Conservation (phyloP, 1,140 invertebrate genomes). For the Magallana angulata region DNA sequence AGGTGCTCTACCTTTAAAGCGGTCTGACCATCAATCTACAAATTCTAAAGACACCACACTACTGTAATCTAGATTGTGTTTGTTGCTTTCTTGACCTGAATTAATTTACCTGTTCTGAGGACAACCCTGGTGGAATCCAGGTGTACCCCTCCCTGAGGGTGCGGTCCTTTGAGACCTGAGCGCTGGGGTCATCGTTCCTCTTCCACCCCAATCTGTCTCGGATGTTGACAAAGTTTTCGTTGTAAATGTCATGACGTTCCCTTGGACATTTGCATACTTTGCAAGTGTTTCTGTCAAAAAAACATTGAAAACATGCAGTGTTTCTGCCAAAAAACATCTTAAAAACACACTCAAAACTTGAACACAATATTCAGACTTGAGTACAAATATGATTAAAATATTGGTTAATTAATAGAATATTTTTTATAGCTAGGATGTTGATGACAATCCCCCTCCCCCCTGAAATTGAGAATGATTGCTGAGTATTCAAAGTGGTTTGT, state of each 20-base stretch:
- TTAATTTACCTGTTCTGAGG: constrained; percentile 85
- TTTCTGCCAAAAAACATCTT: neutral
- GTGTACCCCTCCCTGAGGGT: constrained; percentile 92
- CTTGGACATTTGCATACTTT: constrained; percentile 92
- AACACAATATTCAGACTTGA: neutral
- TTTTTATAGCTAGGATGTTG: neutral
- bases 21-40: too few species aligned
- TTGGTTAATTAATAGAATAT: neutral
- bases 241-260: constrained; percentile 91
- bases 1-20: too few species aligned
- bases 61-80: too few species aligned
- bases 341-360: neutral
- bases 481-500: too few species aligned
- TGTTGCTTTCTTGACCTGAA: too few species aligned
- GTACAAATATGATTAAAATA: neutral
- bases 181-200: constrained; percentile 79
- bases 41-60: too few species aligned
- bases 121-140: constrained; percentile 96
- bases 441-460: constrained; percentile 68
- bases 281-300: constrained; percentile 88
- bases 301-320: constrained; percentile 1
- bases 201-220: constrained; percentile 89
- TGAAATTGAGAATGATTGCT: too few species aligned
- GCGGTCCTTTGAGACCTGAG: constrained; percentile 71
- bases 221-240: constrained; percentile 91